Evolutionary conservation across 2,797 vertebrate species (phyloP).

Genomic region (Gymnopithys bicolor): DNA sequence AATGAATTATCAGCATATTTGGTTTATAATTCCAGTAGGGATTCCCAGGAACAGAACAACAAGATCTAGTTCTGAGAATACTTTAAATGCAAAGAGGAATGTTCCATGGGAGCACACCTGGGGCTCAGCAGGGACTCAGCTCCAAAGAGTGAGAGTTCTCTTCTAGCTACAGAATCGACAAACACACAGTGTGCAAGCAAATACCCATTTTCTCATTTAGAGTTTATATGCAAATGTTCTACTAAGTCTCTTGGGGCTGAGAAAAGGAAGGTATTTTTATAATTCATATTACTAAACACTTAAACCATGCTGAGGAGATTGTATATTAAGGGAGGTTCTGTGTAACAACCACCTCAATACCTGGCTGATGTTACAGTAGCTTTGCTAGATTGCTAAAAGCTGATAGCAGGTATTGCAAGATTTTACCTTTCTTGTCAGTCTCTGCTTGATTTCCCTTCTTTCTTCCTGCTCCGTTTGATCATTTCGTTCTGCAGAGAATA

Average conservation of each 20-base stretch:
- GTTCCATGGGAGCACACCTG: not conserved
- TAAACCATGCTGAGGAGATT: not conserved
- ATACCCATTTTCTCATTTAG: not conserved
- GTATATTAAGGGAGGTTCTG: not conserved
- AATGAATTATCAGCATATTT: not conserved
- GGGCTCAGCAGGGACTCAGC: not conserved
- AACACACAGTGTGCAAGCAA: not conserved
- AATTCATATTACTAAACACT: not conserved
- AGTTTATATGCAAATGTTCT: not conserved
- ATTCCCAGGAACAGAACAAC: not conserved
- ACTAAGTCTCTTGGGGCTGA: not conserved
- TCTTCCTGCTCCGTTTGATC: conserved; percentile 96
- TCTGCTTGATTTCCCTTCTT: conserved; percentile 94
- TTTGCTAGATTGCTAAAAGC: not conserved
- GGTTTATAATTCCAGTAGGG: not conserved
- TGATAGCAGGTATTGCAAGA: not conserved
- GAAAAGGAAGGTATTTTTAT: not conserved
- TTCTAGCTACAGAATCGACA: not conserved
- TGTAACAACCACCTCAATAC: not conserved
- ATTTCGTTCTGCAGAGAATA: conserved; percentile 88
- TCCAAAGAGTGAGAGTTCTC: not conserved
- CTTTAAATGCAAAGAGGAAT: not conserved
- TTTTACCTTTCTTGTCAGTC: conserved; percentile 94
- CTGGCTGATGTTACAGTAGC: not conserved
- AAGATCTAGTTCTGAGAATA: not conserved